Conservation (phyloP, 2,113 vertebrate genomes). For the Ceyx margarethae region DNA sequence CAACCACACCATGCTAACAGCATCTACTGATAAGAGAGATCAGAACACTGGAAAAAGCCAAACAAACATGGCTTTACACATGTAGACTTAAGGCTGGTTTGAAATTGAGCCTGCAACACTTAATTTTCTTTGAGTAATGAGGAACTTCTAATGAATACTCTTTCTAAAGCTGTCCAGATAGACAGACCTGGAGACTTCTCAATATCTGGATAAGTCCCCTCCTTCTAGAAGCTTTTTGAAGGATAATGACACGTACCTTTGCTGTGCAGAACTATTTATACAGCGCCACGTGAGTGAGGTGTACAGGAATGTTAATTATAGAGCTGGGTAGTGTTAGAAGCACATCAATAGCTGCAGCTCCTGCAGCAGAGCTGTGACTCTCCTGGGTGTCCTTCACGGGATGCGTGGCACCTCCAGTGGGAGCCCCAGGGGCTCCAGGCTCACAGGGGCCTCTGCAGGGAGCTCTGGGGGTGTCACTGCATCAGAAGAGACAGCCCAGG, state of each 20-base stretch:
- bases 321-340: neutral
- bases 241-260: neutral
- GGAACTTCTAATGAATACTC: neutral
- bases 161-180: neutral
- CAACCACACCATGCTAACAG: neutral
- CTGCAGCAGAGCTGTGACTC: neutral
- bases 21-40: neutral
- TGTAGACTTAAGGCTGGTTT: neutral
- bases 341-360: neutral
- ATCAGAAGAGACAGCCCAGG: slow-evolving; percentile 6
- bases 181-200: neutral
- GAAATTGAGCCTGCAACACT: neutral
- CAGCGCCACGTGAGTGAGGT: neutral
- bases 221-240: neutral
- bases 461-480: neutral
- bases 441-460: neutral
- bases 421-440: neutral
- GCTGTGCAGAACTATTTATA: neutral
- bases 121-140: neutral
- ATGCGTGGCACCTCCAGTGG: neutral
- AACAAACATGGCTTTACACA: neutral
- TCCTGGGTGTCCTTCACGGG: neutral
- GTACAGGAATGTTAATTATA: slow-evolving; percentile 7
- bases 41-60: neutral
- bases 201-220: neutral